Evolutionary conservation across 2,113 vertebrate species (phyloP).

Genomic region (Strix aluco): DNA sequence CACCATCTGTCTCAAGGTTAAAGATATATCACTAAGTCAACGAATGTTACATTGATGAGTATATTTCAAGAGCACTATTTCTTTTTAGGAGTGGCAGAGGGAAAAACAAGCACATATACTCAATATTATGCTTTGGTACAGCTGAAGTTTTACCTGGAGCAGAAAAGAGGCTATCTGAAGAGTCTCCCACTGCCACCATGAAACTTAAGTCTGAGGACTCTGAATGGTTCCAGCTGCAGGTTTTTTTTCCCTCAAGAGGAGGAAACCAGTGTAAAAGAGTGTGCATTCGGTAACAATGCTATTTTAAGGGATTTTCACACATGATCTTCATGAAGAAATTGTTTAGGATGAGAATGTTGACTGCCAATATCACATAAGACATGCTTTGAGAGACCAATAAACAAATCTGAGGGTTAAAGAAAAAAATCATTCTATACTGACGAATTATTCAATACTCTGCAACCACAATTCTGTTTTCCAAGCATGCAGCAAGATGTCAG

Average conservation of each 20-base stretch:
- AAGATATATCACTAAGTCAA: background rate
- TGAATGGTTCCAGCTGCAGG: background rate
- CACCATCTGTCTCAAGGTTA: background rate
- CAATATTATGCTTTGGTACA: background rate
- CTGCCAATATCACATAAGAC: background rate
- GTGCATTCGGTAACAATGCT: background rate
- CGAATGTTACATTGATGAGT: rapidly evolving
- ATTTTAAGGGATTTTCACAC: background rate
- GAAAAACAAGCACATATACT: background rate
- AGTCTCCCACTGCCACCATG: background rate
- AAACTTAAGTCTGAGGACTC: background rate
- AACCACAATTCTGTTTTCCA: background rate
- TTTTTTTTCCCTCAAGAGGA: background rate
- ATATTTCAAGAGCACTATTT: background rate
- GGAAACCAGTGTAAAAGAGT: background rate
- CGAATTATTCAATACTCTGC: background rate
- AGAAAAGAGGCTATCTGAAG: background rate
- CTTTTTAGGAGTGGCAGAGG: background rate
- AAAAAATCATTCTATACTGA: background rate
- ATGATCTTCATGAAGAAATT: background rate
- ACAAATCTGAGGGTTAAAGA: background rate
- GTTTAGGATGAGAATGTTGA: background rate
- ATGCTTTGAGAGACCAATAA: background rate
- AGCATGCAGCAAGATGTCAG: background rate
- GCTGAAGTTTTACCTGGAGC: background rate